A percentile compares a stretch with the other conserved stretches of the same genome.
phyloP scores from a whole-genome alignment of 1,140 invertebrate genomes.

The Popillia japonica region DNA sequence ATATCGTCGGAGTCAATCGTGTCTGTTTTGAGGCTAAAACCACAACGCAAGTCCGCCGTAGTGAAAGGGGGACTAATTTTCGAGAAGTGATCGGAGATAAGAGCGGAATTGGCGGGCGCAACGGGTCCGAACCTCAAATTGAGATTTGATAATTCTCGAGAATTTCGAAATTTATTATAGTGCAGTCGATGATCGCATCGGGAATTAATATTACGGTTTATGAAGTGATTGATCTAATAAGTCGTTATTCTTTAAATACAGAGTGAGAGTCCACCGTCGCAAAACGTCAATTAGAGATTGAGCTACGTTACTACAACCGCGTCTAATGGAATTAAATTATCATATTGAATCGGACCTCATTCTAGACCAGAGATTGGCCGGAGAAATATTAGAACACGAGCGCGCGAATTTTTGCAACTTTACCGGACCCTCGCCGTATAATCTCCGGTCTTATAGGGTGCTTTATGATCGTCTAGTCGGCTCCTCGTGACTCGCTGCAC shows the following conservation, averaged over 20 bases:
- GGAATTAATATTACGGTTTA: too few species aligned
- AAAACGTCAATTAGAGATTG: slow-evolving; percentile 25
- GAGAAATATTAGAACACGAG: slow-evolving; percentile 20
- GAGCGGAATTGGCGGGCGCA: not conserved
- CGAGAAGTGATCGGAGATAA: not conserved
- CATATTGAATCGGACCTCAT: slow-evolving; percentile 1
- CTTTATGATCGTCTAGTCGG: not conserved
- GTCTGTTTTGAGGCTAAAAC: not conserved
- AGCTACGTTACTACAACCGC: not conserved
- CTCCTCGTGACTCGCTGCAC: slow-evolving; percentile 10
- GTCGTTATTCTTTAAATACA: too few species aligned
- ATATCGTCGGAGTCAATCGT: not conserved
- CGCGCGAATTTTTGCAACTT: not conserved
- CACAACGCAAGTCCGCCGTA: not conserved
- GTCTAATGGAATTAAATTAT: slow-evolving; percentile 31
- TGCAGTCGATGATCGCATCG: too few species aligned
- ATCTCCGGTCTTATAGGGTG: not conserved
- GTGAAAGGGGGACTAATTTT: not conserved
- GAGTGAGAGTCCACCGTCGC: too few species aligned
- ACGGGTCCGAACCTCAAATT: too few species aligned
- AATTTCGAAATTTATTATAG: not conserved
- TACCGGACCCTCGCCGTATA: slow-evolving; percentile 7
- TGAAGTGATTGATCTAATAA: too few species aligned
- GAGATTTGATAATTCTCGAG: not conserved
- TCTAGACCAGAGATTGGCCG: not conserved